Evolutionary conservation across 2,888 invertebrate genomes (phyloP), one percentile per base, ranked within the genome.

Genomic region (Drosophila kokeensis): DNA sequence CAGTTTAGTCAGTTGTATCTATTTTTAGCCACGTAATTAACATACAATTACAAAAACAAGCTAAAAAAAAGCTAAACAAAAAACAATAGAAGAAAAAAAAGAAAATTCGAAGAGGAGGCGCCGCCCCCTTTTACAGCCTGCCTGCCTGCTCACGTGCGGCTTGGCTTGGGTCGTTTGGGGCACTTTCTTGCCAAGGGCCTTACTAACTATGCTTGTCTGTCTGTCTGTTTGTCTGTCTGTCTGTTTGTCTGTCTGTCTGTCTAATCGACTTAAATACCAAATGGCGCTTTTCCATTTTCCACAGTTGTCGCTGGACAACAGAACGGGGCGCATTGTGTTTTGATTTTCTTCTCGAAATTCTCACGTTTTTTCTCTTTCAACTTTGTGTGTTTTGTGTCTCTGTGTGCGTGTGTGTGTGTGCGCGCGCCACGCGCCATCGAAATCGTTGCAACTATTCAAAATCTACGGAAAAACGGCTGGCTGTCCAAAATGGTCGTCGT

Each of bases 401-500:
- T 13, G 21, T 21, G 13, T 3, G 21, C 2, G 40, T 11, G 34
- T 32, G 54, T 18, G 53, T 59, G 49, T 59, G n/a, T n/a, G n/a
- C n/a, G 72, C n/a, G 79, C 64, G 69, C 53, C 40, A 64, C 53
- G 75, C 75, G 79, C 79, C 70, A 54, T 62, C 15, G 7, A 30
- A 69, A 76, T 69, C 53, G 55, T 54, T 57, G 72, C 57, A 79
- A 82, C 71, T 81, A 87, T 89, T 87, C 73, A 82, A 78, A 89
- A 74, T 21, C 65, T 90, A 84, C 79, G 82, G 66, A 79, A 77
- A 64, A 86, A 70, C 71, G 34, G 69, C 36, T 80, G 81, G 68
- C 69, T 82, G 80, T 76, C 79, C 77, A 87, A 87, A 74, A 92
- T 92, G 92, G 92, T 92, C 82, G 92, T 92, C 84, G 92, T 92